These are phyloP conservation scores for Patiria pectinifera DNA, from an alignment of 53 echinoderm and acorn worm species.

Conservation along the genomic window DNA sequence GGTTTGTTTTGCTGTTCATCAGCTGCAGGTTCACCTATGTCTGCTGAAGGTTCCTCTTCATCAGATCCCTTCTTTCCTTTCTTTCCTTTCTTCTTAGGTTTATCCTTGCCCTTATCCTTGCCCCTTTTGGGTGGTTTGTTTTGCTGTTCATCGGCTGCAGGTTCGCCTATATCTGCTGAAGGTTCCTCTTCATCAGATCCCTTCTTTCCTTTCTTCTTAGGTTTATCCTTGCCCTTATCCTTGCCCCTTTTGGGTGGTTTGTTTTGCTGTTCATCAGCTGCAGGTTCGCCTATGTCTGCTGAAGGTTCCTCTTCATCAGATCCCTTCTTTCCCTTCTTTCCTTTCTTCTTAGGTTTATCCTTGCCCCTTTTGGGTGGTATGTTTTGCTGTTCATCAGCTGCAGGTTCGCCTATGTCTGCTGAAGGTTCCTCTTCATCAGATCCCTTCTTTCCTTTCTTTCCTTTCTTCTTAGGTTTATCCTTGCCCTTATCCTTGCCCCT, in stretches of 20 bases:
- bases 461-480: background rate
- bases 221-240: background rate
- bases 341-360: background rate
- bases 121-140: too few relatives aligned
- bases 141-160: background rate
- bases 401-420: background rate
- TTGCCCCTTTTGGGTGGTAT: background rate
- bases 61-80: too few relatives aligned
- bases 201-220: background rate
- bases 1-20: too few relatives aligned
- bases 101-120: too few relatives aligned
- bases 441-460: background rate
- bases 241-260: background rate
- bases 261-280: background rate
- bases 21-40: too few relatives aligned
- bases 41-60: too few relatives aligned
- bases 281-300: background rate
- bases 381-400: background rate
- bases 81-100: too few relatives aligned
- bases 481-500: background rate
- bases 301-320: background rate
- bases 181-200: background rate
- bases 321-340: slow-evolving; percentile 3
- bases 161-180: background rate
- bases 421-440: background rate